A percentile compares a stretch with the other conserved stretches of the same genome.
Evolutionary conservation across 2,113 vertebrate species (phyloP).

Genomic region (Tenrec ecaudatus): DNA sequence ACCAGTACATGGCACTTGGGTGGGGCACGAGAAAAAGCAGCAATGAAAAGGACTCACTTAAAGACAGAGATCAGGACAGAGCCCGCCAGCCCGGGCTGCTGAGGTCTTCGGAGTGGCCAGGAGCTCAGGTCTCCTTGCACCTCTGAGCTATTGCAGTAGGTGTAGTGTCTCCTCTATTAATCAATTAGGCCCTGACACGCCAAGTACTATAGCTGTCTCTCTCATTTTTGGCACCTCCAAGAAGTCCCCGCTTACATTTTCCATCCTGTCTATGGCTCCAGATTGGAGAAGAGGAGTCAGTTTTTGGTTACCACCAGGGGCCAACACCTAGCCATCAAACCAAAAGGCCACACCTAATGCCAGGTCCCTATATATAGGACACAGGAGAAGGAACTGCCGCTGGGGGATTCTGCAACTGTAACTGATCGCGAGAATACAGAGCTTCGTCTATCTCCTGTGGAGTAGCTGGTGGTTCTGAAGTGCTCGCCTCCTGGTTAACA

Average conservation of each 20-base stretch:
- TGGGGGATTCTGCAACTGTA: no score
- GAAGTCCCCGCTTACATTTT: not conserved
- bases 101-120: no score
- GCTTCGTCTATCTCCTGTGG: no score
- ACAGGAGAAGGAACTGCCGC: no score
- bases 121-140: no score
- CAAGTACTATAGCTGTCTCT: not conserved
- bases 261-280: not conserved
- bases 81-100: not conserved
- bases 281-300: not conserved
- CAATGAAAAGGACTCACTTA: not conserved
- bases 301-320: not conserved
- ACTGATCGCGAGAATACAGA: no score
- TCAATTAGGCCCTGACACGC: fast-evolving
- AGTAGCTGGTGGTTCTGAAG: no score
- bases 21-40: not conserved
- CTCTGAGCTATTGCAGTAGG: not conserved
- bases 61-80: not conserved
- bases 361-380: no score
- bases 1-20: not conserved
- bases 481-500: no score
- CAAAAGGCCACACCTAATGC: no score
- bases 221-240: not conserved
- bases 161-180: not conserved
- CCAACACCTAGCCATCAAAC: not conserved